phyloP scores from a whole-genome alignment of 2,888 invertebrate species.

The Brenthis ino region DNA sequence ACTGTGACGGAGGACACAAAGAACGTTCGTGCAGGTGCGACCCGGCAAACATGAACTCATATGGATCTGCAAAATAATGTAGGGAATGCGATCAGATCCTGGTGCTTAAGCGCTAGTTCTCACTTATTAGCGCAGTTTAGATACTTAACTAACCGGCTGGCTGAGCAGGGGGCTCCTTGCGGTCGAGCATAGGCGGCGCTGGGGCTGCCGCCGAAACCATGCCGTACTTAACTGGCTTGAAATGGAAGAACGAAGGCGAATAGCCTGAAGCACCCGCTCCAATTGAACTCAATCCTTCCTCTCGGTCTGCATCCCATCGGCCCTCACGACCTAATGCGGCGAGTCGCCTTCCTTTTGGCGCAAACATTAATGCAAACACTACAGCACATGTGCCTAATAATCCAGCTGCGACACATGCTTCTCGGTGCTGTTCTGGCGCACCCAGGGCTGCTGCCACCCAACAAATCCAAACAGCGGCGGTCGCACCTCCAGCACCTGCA shows the following conservation, averaged over 20 bases:
- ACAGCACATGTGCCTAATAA: slow-evolving; percentile 92
- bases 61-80: slow-evolving; percentile 75
- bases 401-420: slow-evolving; percentile 95
- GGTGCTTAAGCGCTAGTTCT: slow-evolving; percentile 74
- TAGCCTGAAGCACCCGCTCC: slow-evolving; percentile 90
- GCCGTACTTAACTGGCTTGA: slow-evolving; percentile 92
- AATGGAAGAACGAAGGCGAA: slow-evolving; percentile 96
- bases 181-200: slow-evolving; percentile 72
- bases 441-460: slow-evolving; percentile 92
- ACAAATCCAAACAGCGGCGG: slow-evolving; percentile 92
- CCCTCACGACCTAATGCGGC: slow-evolving; percentile 96
- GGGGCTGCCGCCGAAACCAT: slow-evolving; percentile 82
- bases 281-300: slow-evolving; percentile 91
- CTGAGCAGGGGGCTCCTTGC: slow-evolving; percentile 80
- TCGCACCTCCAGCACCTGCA: slow-evolving; percentile 92
- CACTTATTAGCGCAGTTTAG: slow-evolving; percentile 73
- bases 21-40: slow-evolving; percentile 77
- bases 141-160: slow-evolving; percentile 83
- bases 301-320: slow-evolving; percentile 90
- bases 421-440: slow-evolving; percentile 89
- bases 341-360: slow-evolving; percentile 94
- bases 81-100: slow-evolving; percentile 55
- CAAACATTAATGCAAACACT: slow-evolving; percentile 96
- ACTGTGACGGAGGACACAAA: slow-evolving; percentile 76
- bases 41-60: slow-evolving; percentile 72